Evolutionary conservation across 2,113 vertebrate species (phyloP).

Genomic region (Leucosticte australis): DNA sequence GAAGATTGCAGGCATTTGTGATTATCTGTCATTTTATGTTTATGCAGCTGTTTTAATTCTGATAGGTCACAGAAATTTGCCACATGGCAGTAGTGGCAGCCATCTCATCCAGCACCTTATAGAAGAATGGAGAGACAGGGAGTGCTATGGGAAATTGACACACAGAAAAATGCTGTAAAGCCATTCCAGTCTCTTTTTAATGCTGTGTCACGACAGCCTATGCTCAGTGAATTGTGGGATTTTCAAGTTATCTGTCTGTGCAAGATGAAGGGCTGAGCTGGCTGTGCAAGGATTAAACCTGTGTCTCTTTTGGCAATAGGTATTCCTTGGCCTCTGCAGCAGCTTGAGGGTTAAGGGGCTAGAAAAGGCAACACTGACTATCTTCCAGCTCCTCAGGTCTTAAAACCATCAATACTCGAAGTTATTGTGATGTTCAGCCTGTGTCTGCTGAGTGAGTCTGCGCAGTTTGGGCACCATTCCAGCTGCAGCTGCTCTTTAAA

Average conservation of each 20-base stretch:
- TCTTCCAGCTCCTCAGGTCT: conserved; percentile 2
- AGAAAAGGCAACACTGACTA: background rate
- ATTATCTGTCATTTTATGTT: conserved; percentile 27
- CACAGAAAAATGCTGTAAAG: background rate
- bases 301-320: background rate
- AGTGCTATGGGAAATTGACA: background rate
- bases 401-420: background rate
- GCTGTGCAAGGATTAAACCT: background rate
- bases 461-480: conserved; percentile 18
- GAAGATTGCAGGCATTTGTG: conserved; percentile 4
- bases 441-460: conserved; percentile 27
- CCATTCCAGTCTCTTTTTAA: background rate
- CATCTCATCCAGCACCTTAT: background rate
- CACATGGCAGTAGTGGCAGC: background rate
- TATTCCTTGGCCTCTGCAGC: background rate
- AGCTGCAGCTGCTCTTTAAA: conserved; percentile 59
- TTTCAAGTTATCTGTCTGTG: background rate
- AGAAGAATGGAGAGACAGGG: background rate
- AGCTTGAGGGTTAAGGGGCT: conserved; percentile 44
- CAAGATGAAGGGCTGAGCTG: background rate
- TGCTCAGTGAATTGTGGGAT: background rate
- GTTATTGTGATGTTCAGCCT: conserved; percentile 32
- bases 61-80: conserved; percentile 3
- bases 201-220: background rate
- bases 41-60: conserved; percentile 5